Base-by-base conservation (phyloP, 2,888 invertebrate genomes). In the Rotaria magnacalcarata region DNA sequence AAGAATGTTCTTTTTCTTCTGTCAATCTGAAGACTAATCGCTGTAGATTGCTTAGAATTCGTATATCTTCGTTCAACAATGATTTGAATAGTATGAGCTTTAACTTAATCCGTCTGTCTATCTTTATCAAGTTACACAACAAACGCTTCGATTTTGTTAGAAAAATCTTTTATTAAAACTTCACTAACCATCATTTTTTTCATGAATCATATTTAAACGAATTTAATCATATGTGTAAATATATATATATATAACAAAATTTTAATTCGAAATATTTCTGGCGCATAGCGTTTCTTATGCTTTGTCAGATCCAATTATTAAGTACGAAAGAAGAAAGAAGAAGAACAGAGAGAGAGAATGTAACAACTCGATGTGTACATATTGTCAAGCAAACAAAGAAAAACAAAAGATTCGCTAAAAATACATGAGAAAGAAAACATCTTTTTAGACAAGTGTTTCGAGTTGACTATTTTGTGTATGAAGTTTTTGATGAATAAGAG, bases 341-440 rank as follows among this genome's bases (percentile, higher is more conserved):
- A 67, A 2, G 2, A 2, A 34, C 2, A 34, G 34, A 34, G 34
- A 34, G 34, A 34, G 34, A 34, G 60, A 67, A 34, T 67, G 34
- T 67, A 67, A 67, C 67, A 67, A 67, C 67, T 67, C 67, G 67
- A 67, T 67, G 67, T 67, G 34, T 67, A 67, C 67, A 67, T 67
- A 41, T 67, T 67, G 67, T 67, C 67, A 41, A 67, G 34, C 34
- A 67, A 67, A 67, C 16, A 67, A 67, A 67, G 0, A 11, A 67
- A 41, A 34, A 67, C 11, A 67, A 19, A 67, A 67, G 67, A 67
- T 34, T 67, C 19, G 67, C 67, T 67, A 67, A 67, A 67, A 67
- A 67, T 67, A 67, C 67, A 67, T 19, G 67, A 34, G 34, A 67
- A 67, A 19, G 27, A 19, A 67, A 34, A 67, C 34, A 3, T 14